phyloP scores from a whole-genome alignment of 2,797 vertebrate genomes.

The Cygnus olor region DNA sequence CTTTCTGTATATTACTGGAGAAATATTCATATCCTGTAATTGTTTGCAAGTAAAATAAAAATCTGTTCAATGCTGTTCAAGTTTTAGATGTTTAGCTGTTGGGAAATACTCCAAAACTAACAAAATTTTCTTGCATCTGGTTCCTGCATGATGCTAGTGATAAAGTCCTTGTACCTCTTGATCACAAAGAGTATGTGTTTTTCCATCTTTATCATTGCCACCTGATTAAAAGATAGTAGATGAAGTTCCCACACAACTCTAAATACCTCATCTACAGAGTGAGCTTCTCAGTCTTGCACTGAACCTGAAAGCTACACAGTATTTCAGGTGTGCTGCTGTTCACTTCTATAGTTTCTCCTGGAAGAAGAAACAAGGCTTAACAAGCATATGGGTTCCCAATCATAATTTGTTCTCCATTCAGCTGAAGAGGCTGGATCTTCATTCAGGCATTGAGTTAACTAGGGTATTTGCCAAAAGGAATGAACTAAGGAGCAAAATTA shows the following conservation, averaged over 20 bases:
- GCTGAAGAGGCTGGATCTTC: not conserved
- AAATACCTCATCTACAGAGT: not conserved
- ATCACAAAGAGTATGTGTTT: not conserved
- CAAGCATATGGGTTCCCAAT: not conserved
- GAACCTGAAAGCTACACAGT: not conserved
- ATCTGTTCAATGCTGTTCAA: not conserved
- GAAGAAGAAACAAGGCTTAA: not conserved
- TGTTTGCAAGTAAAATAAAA: constrained; percentile 51
- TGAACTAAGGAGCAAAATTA: not conserved
- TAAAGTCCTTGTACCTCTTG: not conserved
- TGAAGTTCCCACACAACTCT: not conserved
- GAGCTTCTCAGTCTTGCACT: not conserved
- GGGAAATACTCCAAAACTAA: constrained; percentile 18
- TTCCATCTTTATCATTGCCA: not conserved
- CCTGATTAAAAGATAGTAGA: not conserved
- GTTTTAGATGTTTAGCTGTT: not conserved
- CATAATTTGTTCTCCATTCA: not conserved
- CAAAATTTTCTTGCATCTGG: not conserved
- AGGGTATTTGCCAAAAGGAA: not conserved
- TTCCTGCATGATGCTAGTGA: constrained; percentile 6
- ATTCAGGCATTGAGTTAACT: not conserved
- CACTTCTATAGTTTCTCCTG: not conserved
- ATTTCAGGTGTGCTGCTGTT: not conserved
- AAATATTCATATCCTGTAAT: constrained; percentile 26
- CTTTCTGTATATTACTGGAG: not conserved